Conservation (phyloP, 2,888 invertebrate genomes). For the Imbricaverruca yamaguchii region DNA sequence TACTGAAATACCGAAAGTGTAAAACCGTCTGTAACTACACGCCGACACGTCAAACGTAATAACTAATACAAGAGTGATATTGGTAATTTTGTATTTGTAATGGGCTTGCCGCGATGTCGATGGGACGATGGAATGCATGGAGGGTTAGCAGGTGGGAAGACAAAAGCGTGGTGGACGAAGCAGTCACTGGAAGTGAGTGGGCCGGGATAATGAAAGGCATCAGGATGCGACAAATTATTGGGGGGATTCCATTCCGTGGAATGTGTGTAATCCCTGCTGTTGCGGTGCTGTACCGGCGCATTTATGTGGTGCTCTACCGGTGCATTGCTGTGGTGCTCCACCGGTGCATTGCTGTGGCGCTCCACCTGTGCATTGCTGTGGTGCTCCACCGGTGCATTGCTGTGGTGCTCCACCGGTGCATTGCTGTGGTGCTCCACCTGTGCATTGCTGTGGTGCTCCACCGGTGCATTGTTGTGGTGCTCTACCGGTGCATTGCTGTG, state of each 20-base stretch:
- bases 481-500: too few relatives aligned
- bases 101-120: background rate
- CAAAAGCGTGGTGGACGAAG: background rate
- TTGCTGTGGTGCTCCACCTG: too few relatives aligned
- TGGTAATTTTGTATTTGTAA: conserved; percentile 24
- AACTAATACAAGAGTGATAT: conserved; percentile 24
- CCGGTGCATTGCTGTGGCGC: too few relatives aligned
- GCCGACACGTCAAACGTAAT: conserved; percentile 18
- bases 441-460: too few relatives aligned
- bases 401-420: too few relatives aligned
- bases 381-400: too few relatives aligned
- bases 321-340: too few relatives aligned
- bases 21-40: conserved; percentile 20
- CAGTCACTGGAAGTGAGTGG: background rate
- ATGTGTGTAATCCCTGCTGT: background rate
- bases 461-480: too few relatives aligned
- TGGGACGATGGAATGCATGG: background rate
- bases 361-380: too few relatives aligned
- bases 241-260: background rate
- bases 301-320: too few relatives aligned
- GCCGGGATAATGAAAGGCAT: background rate
- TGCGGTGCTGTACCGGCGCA: too few relatives aligned
- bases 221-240: conserved; percentile 10
- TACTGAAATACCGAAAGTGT: conserved; percentile 20
- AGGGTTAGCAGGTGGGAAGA: background rate